phyloP scores from a whole-genome alignment of 1,140 invertebrate genomes.

The Rhagoletis zephyria region DNA sequence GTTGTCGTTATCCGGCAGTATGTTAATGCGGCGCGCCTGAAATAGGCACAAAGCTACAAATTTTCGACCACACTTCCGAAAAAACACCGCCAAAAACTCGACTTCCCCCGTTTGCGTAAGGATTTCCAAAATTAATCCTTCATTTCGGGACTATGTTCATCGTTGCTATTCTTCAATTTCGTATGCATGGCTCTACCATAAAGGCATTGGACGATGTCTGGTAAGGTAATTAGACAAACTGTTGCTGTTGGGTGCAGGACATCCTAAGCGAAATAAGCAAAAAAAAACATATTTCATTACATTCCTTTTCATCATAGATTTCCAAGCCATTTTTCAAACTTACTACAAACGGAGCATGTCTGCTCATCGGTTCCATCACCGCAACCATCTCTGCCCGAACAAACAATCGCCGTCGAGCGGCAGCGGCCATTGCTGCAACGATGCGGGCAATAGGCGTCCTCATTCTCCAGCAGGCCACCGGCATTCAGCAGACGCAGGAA shows the following conservation, averaged over 20 bases:
- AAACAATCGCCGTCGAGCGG: constrained; percentile 87
- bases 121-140: not conserved
- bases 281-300: not conserved
- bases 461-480: constrained; percentile 64
- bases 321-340: constrained; percentile 74
- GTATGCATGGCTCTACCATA: constrained; percentile 63
- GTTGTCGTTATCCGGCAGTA: not conserved
- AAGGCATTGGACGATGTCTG: constrained; percentile 68
- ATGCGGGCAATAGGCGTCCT: constrained; percentile 79
- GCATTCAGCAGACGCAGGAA: constrained; percentile 69
- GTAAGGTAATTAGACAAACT: constrained; percentile 62
- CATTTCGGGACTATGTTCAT: not conserved
- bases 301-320: not conserved
- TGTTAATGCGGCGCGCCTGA: not conserved
- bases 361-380: constrained; percentile 91
- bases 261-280: constrained; percentile 72
- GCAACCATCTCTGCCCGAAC: constrained; percentile 90
- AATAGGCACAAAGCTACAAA: not conserved
- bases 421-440: constrained; percentile 89
- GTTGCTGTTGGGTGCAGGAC: constrained; percentile 73
- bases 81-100: not conserved
- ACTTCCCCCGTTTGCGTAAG: not conserved
- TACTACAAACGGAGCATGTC: constrained; percentile 87
- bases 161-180: not conserved
- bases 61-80: not conserved